These are phyloP conservation scores for Acipenser ruthenus DNA, from an alignment of 2,797 vertebrate species.

Conservation along the genomic window DNA sequence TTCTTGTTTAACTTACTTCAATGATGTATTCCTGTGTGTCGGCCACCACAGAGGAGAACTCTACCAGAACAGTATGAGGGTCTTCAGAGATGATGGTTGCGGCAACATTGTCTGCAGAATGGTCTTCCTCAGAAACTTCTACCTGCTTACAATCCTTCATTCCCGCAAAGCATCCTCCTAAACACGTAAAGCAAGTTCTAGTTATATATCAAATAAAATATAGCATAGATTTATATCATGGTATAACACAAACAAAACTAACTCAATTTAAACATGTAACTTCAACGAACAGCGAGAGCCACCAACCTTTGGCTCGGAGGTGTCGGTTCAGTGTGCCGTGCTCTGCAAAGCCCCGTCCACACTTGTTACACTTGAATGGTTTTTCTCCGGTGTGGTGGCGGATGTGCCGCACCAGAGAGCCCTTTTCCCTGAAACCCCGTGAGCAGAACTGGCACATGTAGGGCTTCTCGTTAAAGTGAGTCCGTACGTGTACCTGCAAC, in stretches of 20 bases:
- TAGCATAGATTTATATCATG: no score
- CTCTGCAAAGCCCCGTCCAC: slow-evolving; percentile 85
- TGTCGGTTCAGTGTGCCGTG: slow-evolving; percentile 93
- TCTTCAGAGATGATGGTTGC: slow-evolving; percentile 74
- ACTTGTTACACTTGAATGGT: slow-evolving; percentile 87
- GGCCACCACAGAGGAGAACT: slow-evolving; percentile 93
- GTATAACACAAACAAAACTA: no score
- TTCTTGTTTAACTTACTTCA: slow-evolving; percentile 56
- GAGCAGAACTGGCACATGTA: slow-evolving; percentile 82
- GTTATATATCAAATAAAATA: no score
- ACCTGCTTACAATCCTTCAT: slow-evolving; percentile 63
- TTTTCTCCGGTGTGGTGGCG: slow-evolving; percentile 95
- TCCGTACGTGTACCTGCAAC: slow-evolving; percentile 90
- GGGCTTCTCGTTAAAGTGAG: slow-evolving; percentile 83
- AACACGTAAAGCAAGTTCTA: no score
- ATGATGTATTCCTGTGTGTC: slow-evolving; percentile 98
- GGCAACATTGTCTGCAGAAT: slow-evolving; percentile 51
- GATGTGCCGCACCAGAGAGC: slow-evolving; percentile 87
- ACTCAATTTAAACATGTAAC: no score
- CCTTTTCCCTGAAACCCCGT: slow-evolving; percentile 89
- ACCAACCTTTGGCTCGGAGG: slow-evolving; percentile 84
- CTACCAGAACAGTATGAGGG: slow-evolving; percentile 86
- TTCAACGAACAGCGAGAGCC: not conserved
- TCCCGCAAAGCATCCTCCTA: slow-evolving; percentile 76
- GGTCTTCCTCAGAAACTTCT: slow-evolving; percentile 57